Evolutionary conservation across 2,888 invertebrate species (phyloP).

Genomic region (Abrostola tripartita): DNA sequence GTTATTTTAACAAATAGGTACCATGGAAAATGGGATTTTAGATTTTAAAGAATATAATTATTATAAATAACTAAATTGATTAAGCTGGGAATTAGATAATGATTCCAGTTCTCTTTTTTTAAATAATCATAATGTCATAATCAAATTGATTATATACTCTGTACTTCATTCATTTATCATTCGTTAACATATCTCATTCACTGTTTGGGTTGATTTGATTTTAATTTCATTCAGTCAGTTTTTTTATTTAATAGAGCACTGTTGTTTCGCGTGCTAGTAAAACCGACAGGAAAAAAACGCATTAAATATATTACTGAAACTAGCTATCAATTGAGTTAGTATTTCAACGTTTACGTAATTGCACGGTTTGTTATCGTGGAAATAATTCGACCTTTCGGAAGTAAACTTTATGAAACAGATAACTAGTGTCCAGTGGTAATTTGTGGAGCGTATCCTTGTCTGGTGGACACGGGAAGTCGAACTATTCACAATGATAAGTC

Average conservation of each 20-base stretch:
- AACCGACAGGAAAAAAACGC: conserved; percentile 23
- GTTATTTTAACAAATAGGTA: too few relatives aligned
- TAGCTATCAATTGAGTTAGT: not conserved
- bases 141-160: too few relatives aligned
- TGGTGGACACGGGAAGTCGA: conserved; percentile 58
- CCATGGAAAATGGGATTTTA: too few relatives aligned
- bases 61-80: too few relatives aligned
- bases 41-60: too few relatives aligned
- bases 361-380: conserved; percentile 14
- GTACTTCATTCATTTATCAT: too few relatives aligned
- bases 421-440: conserved; percentile 34
- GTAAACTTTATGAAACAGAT: conserved; percentile 12
- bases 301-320: conserved; percentile 10
- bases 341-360: not conserved
- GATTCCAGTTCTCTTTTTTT: too few relatives aligned
- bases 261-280: conserved; percentile 14
- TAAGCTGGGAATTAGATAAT: too few relatives aligned
- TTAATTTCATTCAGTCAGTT: not conserved
- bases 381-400: conserved; percentile 15
- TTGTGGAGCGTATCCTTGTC: conserved; percentile 46
- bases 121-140: too few relatives aligned
- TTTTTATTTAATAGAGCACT: not conserved
- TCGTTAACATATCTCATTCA: too few relatives aligned
- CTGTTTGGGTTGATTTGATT: too few relatives aligned
- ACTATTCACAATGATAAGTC: conserved; percentile 69